Base-by-base conservation (phyloP, 1,140 invertebrate species). In the Heliconius eleuchia region DNA sequence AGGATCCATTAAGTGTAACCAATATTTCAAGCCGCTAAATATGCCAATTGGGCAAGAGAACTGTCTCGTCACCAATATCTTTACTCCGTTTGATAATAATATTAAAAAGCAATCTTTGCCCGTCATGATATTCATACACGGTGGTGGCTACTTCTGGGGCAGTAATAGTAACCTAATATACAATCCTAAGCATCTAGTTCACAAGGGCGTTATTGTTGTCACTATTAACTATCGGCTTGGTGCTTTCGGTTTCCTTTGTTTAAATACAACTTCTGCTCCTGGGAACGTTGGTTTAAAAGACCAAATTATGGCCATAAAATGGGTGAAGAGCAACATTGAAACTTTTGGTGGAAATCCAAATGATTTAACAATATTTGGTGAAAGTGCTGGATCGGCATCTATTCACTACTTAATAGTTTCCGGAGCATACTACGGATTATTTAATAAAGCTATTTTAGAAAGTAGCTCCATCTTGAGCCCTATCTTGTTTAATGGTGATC, bases 321-420 rank as follows among this genome's bases (percentile, higher is more conserved):
- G 95, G 96, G 94, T 97, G 1, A 95, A 96, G 83, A 91, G 91
- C 3, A 97, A 97, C 85, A 96, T 97, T 30, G 87, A 95, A 30
- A 88, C 93, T 80, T 96, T 96, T 83, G 96, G 96, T 52, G 96
- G 96, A 2, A 94, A 96, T 88, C 90, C 95, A 9, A 80, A 95
- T 50, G 92, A 92, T 37, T 94, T 96, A 4, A 90, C 91, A 23
- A 80, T 95, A 30, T 88, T 88, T 73, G 95, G 95, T 37, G 92
- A 95, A 78, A 92, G 92, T 76, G 94, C 91, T 73, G 95, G 95
- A 39, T 91, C 89, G 9, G 87, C 89, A 3, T 86, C 88, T 37
- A 86, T 91, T 34, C 81, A 82, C 73, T 86, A 86, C 42, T 79
- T 90, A 74, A 75, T 87, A 5, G 71, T 89, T 39, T 83, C 84